phyloP scores from a whole-genome alignment of 2,113 vertebrate species.

The Pterophyllum scalare region DNA sequence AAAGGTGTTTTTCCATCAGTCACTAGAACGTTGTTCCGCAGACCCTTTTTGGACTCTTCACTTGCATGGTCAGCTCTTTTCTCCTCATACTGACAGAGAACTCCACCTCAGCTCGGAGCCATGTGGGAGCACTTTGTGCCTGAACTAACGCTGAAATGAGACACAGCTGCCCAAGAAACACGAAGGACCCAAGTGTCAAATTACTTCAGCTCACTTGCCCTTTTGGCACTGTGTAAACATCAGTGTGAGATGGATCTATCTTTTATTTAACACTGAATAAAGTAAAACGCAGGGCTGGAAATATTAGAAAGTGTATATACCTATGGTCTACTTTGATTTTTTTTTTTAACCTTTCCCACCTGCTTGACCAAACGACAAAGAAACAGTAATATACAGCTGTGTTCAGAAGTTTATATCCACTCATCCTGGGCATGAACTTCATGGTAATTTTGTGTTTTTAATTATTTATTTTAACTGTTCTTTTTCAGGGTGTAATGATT shows the following conservation, averaged over 20 bases:
- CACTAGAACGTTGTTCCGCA: too few relatives aligned
- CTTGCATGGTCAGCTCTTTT: neutral
- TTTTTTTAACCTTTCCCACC: too few relatives aligned
- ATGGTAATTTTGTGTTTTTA: too few relatives aligned
- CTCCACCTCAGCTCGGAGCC: neutral
- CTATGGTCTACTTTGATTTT: neutral
- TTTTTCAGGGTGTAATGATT: too few relatives aligned
- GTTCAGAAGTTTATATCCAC: too few relatives aligned
- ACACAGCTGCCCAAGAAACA: neutral
- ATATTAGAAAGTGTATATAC: neutral
- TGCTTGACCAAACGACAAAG: too few relatives aligned
- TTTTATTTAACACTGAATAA: rapidly evolving
- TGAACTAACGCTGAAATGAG: neutral
- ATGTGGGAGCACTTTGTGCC: neutral
- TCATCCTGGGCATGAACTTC: too few relatives aligned
- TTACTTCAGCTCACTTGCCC: neutral
- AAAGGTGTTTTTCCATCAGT: neutral
- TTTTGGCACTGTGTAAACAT: neutral
- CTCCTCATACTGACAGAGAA: neutral
- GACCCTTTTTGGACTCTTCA: too few relatives aligned
- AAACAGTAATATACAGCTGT: too few relatives aligned
- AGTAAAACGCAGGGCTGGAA: neutral
- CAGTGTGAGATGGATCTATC: neutral
- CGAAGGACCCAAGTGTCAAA: neutral
- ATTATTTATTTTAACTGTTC: too few relatives aligned